phyloP scores from a whole-genome alignment of 2,888 invertebrate species.

The Drosophila nigricruria region DNA sequence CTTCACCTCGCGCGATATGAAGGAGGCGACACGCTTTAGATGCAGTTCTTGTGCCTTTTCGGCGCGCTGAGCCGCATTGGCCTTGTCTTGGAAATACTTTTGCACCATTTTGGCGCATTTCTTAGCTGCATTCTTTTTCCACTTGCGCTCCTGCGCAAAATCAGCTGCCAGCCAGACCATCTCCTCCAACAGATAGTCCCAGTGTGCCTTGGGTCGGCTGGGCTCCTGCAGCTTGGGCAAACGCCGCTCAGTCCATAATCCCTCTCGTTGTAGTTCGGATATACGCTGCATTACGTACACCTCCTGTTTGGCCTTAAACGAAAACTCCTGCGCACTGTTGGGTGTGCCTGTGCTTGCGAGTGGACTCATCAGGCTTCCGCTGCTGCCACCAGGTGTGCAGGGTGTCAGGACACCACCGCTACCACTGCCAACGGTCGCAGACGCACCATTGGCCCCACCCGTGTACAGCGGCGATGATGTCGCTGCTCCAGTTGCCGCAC shows the following conservation, averaged over 20 bases:
- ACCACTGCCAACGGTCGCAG: slow-evolving; percentile 16
- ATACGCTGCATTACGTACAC: slow-evolving; percentile 97
- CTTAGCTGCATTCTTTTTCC: slow-evolving; percentile 98
- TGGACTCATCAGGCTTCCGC: slow-evolving; percentile 71
- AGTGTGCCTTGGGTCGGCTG: slow-evolving; percentile 95
- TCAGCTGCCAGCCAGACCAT: slow-evolving; percentile 99
- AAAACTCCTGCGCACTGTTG: slow-evolving; percentile 87
- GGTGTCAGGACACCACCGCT: slow-evolving; percentile 51
- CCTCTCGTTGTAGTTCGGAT: slow-evolving; percentile 95
- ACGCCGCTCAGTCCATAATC: slow-evolving; percentile 96
- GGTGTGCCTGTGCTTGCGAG: slow-evolving; percentile 69
- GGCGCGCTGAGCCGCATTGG: slow-evolving; percentile 94
- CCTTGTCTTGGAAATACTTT: slow-evolving; percentile 96
- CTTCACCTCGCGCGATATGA: slow-evolving; percentile 96
- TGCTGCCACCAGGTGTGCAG: slow-evolving; percentile 56
- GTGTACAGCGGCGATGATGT: slow-evolving; percentile 51
- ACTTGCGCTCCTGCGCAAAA: slow-evolving; percentile 98
- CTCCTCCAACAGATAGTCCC: slow-evolving; percentile 99
- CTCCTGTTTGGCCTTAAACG: slow-evolving; percentile 95
- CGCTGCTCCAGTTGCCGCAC: slow-evolving; percentile 18
- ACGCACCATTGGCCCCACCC: slow-evolving; percentile 39
- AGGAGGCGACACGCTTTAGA: slow-evolving; percentile 93
- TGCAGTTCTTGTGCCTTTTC: slow-evolving; percentile 96
- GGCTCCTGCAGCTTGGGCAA: slow-evolving; percentile 97
- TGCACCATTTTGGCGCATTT: slow-evolving; percentile 96